Conservation (phyloP, 1,140 invertebrate genomes). For the Pachyrhynchus sulphureomaculatus region DNA sequence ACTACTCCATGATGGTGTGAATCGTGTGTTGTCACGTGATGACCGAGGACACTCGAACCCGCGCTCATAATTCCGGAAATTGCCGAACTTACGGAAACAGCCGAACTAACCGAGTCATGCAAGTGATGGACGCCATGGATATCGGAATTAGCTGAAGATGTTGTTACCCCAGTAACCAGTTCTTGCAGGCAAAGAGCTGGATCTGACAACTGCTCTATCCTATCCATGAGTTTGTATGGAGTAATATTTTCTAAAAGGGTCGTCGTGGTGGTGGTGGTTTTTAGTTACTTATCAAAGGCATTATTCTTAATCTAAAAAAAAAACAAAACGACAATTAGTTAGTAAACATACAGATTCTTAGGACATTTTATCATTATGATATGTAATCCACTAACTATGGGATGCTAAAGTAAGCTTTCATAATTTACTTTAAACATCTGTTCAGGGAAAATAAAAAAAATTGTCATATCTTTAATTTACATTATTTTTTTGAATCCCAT, state of each 20-base stretch:
- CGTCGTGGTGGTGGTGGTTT: slow-evolving; percentile 13
- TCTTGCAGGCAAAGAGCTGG: slow-evolving; percentile 72
- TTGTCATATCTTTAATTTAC: too few relatives aligned
- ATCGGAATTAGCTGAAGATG: slow-evolving; percentile 53
- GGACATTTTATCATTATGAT: too few relatives aligned
- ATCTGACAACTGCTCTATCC: slow-evolving; percentile 63
- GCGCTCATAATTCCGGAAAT: slow-evolving; percentile 68
- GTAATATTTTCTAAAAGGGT: slow-evolving; percentile 6
- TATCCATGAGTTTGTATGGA: slow-evolving; percentile 50
- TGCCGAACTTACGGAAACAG: slow-evolving; percentile 65
- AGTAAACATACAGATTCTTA: too few relatives aligned
- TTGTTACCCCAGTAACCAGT: slow-evolving; percentile 59
- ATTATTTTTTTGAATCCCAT: too few relatives aligned
- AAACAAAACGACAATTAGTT: too few relatives aligned
- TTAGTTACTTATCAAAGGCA: background rate
- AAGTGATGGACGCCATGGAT: slow-evolving; percentile 61
- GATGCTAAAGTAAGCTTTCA: too few relatives aligned
- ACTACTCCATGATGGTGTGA: slow-evolving; percentile 48
- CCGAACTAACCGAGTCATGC: slow-evolving; percentile 61
- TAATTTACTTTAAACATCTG: too few relatives aligned
- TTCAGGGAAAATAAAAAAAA: too few relatives aligned
- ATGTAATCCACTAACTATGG: too few relatives aligned
- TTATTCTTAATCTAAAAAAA: slow-evolving; percentile 15
- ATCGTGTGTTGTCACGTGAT: slow-evolving; percentile 54
- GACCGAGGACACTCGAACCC: slow-evolving; percentile 54